Evolutionary conservation across 1,140 invertebrate species (phyloP), one percentile per base, ranked within the genome.

Genomic region (Brevipalpus yothersi): DNA sequence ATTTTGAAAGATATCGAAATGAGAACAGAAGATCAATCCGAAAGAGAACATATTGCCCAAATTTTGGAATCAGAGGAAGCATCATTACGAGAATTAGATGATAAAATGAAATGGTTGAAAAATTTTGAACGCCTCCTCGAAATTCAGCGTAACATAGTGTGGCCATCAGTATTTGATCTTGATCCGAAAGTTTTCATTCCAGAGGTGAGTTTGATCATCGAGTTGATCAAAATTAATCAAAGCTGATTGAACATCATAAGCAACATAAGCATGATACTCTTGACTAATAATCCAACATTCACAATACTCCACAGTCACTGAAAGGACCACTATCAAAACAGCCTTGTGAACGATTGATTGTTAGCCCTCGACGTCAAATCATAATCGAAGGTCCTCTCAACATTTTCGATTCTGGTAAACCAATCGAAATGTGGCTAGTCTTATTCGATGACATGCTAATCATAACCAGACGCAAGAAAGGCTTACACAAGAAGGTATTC

Each of bases 381-480:
- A 69, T 82, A 17, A 69, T 79, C 60, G 80, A 82, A 69, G 80
- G 80, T 41, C 70, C 73, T 17, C 63, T 82, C 4, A 72, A 74
- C 58, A 66, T 80, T 41, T 70, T 79, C 60, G 78, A 80, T 66
- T 70, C 74, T 63, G 74, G 76, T 42, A 76, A 77, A 66, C 72
- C 73, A 8, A 68, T 69, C 17, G 78, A 80, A 66, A 76, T 78
- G 67, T 79, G 79, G 66, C 70, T 80, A 43, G 79, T 82, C 63
- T 70, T 82, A 5, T 82, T 82, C 69, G 80, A 82, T 66, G 80
- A 82, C 66, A 80, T 82, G 73, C 71, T 82, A n/a, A 69, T 82
- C 41, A 73, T 81, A 31, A 80, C 80, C 4, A 73, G 78, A 67
- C 68, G 75, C 53, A 82, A 82, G 67, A 80, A 80, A 63, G 72